phyloP scores from a whole-genome alignment of 2,797 vertebrate species.

The Nyctalus aviator region DNA sequence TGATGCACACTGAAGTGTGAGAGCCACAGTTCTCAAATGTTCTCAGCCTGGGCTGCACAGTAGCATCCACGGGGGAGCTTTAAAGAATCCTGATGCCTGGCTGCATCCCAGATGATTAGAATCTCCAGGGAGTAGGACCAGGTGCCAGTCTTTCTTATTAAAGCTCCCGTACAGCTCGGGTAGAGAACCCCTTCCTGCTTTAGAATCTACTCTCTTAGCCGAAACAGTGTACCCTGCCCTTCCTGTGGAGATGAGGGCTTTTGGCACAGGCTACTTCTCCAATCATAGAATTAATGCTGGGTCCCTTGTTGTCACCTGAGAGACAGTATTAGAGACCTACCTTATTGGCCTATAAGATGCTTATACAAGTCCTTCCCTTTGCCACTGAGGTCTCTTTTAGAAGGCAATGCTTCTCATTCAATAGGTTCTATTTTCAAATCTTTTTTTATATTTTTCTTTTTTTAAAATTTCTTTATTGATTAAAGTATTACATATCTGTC shows the following conservation, averaged over 20 bases:
- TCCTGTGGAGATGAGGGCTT: not conserved
- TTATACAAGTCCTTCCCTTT: not conserved
- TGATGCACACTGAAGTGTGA: not conserved
- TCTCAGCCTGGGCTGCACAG: not conserved
- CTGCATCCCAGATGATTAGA: not conserved
- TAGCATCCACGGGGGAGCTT: not conserved
- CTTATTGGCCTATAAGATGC: not conserved
- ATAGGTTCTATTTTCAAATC: not conserved
- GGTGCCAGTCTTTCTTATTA: not conserved
- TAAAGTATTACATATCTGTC: too few relatives aligned
- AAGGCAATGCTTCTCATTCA: not conserved
- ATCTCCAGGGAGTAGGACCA: not conserved
- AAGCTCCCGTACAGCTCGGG: not conserved
- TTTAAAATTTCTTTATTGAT: too few relatives aligned
- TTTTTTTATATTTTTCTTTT: too few relatives aligned
- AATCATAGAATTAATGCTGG: not conserved
- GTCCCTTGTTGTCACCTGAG: not conserved
- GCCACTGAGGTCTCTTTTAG: not conserved
- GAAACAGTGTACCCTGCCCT: not conserved
- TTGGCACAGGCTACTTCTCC: accelerated
- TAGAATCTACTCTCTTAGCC: not conserved
- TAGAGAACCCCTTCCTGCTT: not conserved
- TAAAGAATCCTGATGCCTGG: not conserved
- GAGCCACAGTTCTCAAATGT: not conserved
- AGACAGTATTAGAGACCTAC: not conserved